Base-by-base conservation (phyloP, 1,140 invertebrate species). In the Oppia nitens region DNA sequence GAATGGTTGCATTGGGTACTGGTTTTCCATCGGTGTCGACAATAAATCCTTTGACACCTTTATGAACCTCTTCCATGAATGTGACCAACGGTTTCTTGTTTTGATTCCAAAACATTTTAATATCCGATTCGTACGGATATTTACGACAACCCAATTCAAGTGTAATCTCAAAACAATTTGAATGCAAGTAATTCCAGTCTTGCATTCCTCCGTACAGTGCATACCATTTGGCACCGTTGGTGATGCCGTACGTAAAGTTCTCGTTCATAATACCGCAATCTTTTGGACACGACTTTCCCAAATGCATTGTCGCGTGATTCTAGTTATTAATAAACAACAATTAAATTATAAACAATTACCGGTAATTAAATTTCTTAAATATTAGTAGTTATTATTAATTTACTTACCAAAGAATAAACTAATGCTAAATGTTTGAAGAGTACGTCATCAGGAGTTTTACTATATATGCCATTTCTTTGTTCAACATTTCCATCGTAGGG, bases 131-230 rank as follows among this genome's bases (percentile, higher is more conserved):
- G 23, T 71, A 70, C 0, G 94, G 94, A 68, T 82, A 98, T 73
- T 98, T 98, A 62, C 78, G 79, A 71, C 95, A 98, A 24, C 93
- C 86, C 53, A 98, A 72, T 72, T 98, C 95, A 9, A 98, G 68
- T 0, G 94, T 98, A 0, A 66, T 56, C 71, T 98, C 94, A 75
- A 96, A 85, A 66, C 85, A 89, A 66, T 90, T 95, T 17, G 88
- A 84, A 60, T 85, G 75, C 0, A 94, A 63, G 69, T 98, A 98
- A 74, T 95, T 97, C 81, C 87, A 98, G 71, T 98, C 95, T 72
- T 98, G 95, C 94, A 98, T 98, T 11, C 94, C 93, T 0, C 91
- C 66, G 60, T 60, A 59, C 23, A 64, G 45, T 45, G 51, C 76
- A 68, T 96, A 95, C 92, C 92, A 96, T 47, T 79, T 74, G 9